Conservation (phyloP, 2,888 invertebrate genomes). For the Tribolium freemani region DNA sequence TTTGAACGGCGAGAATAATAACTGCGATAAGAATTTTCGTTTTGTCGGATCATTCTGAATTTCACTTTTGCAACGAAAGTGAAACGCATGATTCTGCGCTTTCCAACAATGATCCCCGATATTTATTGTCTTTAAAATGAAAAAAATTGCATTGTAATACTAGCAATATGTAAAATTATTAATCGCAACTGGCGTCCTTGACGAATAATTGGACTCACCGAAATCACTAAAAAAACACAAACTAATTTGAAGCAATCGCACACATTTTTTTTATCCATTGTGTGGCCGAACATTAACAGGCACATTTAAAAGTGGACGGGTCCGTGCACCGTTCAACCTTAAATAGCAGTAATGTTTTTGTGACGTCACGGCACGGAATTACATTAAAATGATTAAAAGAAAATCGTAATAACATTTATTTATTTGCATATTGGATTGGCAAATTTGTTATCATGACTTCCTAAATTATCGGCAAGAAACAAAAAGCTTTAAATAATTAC, state of each 20-base stretch:
- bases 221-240: not conserved
- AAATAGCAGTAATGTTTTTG: not conserved
- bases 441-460: not conserved
- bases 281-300: not conserved
- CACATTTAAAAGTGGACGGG: not conserved
- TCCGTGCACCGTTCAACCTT: not conserved
- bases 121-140: not conserved
- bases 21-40: conserved; percentile 8
- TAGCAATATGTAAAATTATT: not conserved
- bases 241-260: too few species aligned
- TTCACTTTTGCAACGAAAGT: not conserved
- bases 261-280: not conserved
- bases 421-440: not conserved
- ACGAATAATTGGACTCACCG: not conserved
- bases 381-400: not conserved
- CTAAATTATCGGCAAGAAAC: not conserved
- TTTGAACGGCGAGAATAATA: conserved; percentile 8
- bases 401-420: not conserved
- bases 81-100: not conserved
- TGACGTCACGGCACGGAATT: not conserved
- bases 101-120: not conserved
- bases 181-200: not conserved
- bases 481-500: not conserved
- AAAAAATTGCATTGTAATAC: not conserved
- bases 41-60: conserved; percentile 20